Percentiles rank a stretch among this genome's conserved stretches.
Evolutionary conservation across 2,797 vertebrate species (phyloP).

Genomic region (Forpus xanthops): DNA sequence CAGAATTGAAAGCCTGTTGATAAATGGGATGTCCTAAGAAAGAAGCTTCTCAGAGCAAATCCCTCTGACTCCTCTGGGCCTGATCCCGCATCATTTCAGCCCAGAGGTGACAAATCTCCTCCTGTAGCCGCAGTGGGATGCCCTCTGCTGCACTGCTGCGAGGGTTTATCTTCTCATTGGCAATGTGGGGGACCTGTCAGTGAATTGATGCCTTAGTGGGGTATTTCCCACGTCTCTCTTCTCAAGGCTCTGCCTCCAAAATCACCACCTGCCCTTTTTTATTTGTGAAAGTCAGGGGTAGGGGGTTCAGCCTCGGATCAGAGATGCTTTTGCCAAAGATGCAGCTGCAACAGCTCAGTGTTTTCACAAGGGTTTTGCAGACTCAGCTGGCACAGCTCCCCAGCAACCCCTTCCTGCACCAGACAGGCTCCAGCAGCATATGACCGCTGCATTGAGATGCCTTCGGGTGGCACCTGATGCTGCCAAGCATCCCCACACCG

Average conservation of each 20-base stretch:
- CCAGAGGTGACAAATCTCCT: background rate
- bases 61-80: background rate
- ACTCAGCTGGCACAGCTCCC: background rate
- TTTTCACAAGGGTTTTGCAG: background rate
- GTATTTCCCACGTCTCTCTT: background rate
- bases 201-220: background rate
- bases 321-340: background rate
- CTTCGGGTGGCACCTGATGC: accelerated
- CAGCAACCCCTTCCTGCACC: background rate
- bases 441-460: background rate
- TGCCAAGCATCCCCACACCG: background rate
- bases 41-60: background rate
- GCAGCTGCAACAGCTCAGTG: background rate
- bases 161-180: background rate
- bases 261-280: background rate
- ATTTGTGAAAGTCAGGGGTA: background rate
- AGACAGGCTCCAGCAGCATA: background rate
- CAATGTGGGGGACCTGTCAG: background rate
- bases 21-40: background rate
- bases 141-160: accelerated
- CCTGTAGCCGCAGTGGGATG: accelerated
- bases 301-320: background rate
- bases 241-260: background rate
- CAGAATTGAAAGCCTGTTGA: background rate
- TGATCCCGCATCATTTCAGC: background rate